phyloP scores from a whole-genome alignment of 2,888 invertebrate genomes.

The Dryomyza anilis region DNA sequence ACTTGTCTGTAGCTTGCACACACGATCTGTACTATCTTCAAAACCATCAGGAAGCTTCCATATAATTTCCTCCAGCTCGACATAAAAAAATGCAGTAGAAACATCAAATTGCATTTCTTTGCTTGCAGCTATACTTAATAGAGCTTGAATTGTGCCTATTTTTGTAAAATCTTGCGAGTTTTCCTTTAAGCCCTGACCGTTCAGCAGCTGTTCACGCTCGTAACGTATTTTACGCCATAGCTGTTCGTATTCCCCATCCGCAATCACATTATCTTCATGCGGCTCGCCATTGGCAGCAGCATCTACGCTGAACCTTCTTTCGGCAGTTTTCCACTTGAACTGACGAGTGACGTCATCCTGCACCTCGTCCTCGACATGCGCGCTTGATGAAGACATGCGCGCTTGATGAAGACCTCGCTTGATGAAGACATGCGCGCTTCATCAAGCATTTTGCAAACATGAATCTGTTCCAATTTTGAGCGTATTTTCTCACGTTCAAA shows the following conservation, averaged over 20 bases:
- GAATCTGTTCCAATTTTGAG: slow-evolving; percentile 81
- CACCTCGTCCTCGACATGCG: slow-evolving; percentile 86
- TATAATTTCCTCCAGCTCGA: too few relatives aligned
- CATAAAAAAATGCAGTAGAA: too few relatives aligned
- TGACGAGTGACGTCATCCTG: slow-evolving; percentile 78
- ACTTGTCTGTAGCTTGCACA: too few relatives aligned
- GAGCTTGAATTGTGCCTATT: too few relatives aligned
- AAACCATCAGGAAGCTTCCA: too few relatives aligned
- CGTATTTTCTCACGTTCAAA: slow-evolving; percentile 80
- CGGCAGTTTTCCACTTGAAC: slow-evolving; percentile 85
- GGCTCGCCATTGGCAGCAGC: slow-evolving; percentile 58
- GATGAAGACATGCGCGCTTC: too few relatives aligned
- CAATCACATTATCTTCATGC: slow-evolving; percentile 62
- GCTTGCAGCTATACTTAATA: too few relatives aligned
- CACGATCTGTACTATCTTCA: too few relatives aligned
- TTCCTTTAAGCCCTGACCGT: slow-evolving; percentile 54
- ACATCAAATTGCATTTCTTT: too few relatives aligned
- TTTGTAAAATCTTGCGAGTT: slow-evolving; percentile 32
- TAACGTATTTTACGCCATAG: slow-evolving; percentile 79
- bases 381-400: too few relatives aligned
- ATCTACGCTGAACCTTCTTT: slow-evolving; percentile 61
- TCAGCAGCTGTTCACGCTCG: slow-evolving; percentile 79
- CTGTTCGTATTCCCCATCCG: slow-evolving; percentile 75
- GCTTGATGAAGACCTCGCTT: too few relatives aligned
- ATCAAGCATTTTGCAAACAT: slow-evolving; percentile 85